These are phyloP conservation scores for Drosophila obscura DNA, from an alignment of 1,140 invertebrate species.

Conservation along the genomic window DNA sequence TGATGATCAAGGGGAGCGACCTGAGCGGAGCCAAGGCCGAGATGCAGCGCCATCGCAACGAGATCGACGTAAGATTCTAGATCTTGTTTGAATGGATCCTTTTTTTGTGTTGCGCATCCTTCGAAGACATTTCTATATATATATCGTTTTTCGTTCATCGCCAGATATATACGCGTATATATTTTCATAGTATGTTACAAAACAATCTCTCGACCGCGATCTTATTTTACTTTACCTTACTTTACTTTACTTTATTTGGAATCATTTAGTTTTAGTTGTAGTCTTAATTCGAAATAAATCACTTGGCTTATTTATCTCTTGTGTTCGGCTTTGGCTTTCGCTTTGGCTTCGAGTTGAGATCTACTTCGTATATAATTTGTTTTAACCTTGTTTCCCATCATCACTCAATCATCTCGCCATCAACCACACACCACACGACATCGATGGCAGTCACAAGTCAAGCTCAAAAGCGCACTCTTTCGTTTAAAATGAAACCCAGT, in stretches of 20 bases:
- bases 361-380: slow-evolving; percentile 27
- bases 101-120: slow-evolving; percentile 62
- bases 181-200: slow-evolving; percentile 58
- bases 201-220: slow-evolving; percentile 45
- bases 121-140: slow-evolving; percentile 81
- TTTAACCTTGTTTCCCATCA: slow-evolving; percentile 35
- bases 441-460: slow-evolving; percentile 73
- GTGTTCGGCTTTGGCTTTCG: slow-evolving; percentile 23
- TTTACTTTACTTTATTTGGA: slow-evolving; percentile 33
- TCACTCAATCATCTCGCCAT: slow-evolving; percentile 35
- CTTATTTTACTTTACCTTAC: slow-evolving; percentile 44
- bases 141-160: slow-evolving; percentile 62
- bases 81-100: slow-evolving; percentile 35
- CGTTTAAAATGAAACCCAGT: slow-evolving; percentile 72
- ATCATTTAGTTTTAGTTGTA: slow-evolving; percentile 55
- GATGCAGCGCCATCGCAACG: slow-evolving; percentile 84
- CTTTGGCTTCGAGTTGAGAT: slow-evolving; percentile 3
- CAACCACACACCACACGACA: slow-evolving; percentile 52
- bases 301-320: slow-evolving; percentile 49
- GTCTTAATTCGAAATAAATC: slow-evolving; percentile 48
- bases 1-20: slow-evolving; percentile 85
- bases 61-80: slow-evolving; percentile 84
- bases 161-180: slow-evolving; percentile 54
- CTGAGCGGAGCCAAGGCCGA: slow-evolving; percentile 84
- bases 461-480: slow-evolving; percentile 77